Conservation (phyloP, 2,113 vertebrate species). For the cat (Felis catus) region DNA sequence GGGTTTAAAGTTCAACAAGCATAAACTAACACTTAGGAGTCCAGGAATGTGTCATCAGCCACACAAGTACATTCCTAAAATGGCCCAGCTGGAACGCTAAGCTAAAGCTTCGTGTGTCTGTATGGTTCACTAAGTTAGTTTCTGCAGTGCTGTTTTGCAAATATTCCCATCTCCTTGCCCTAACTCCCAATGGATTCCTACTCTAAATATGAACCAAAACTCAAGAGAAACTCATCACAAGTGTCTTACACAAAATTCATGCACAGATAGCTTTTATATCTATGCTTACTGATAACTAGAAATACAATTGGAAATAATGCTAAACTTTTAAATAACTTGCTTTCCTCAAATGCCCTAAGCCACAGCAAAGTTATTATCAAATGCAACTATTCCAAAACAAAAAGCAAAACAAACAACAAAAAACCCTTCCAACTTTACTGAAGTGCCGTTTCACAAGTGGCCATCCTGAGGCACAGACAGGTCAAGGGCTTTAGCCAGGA, state of each 20-base stretch:
- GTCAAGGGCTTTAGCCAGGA: not conserved
- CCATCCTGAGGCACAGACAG: not conserved
- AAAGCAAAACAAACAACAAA: not conserved
- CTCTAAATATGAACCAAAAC: not conserved
- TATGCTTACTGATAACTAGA: not conserved
- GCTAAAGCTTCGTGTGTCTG: not conserved
- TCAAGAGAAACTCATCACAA: not conserved
- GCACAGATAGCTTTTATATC: not conserved
- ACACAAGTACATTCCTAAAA: not conserved
- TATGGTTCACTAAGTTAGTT: not conserved
- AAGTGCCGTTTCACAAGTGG: not conserved
- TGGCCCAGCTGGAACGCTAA: not conserved
- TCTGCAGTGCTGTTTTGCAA: not conserved
- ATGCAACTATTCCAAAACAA: not conserved
- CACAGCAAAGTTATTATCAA: slow-evolving; percentile 4
- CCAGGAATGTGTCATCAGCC: not conserved
- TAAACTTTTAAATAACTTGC: slow-evolving; percentile 3
- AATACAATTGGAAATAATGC: not conserved
- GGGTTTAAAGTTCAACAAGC: slow-evolving; percentile 3
- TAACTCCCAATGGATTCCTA: not conserved
- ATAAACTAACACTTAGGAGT: not conserved
- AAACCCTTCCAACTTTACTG: not conserved
- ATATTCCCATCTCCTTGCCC: not conserved
- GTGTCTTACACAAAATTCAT: not conserved
- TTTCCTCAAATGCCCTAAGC: not conserved